Evolutionary conservation across 2,113 vertebrate genomes (phyloP), one percentile per base, ranked within the genome.

Genomic region (Turnix velox): DNA sequence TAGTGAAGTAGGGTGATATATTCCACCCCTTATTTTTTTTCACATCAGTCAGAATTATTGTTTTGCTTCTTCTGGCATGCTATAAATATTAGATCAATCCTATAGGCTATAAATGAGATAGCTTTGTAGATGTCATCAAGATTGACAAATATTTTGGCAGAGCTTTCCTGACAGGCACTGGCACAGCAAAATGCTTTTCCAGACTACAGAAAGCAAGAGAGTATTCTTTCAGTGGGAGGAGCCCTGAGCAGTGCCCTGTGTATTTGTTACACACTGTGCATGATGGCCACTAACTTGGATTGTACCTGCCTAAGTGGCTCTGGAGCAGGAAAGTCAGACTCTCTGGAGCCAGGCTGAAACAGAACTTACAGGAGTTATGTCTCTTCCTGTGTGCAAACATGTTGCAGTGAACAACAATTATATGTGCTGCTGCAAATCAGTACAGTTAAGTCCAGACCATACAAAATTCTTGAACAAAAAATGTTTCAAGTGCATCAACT

Each of bases 21-120:
- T 85, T 93, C 80, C 69, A 80, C n/a, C 39, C 14, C 16, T 58
- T 23, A 20, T 10, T 76, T 94, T 76, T 49, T 9, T 25, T 43
- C 15, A 37, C 62, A 68, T 88, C 90, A 92, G 81, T 80, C 55
- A 85, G 63, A 95, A 95, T 95, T 92, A 95, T 52, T 94, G 77
- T 94, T 95, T 96, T 95, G 80, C 84, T 81, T 79, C 27, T 61
- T 77, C 28, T 90, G 77, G 46, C 48, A 77, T 33, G 62, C 84
- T 92, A 84, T 88, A 87, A 93, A 94, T 95, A 93, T 62, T 75
- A 88, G 59, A 87, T 88, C 81, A 82, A 89, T 94, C 40, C 79
- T 81, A 84, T 48, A 92, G 86, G 71, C 76, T 78, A 85, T 81
- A 86, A 91, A 75, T 59, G 73, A 89, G 78, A 68, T 62, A 87